phyloP scores from a whole-genome alignment of 2,888 invertebrate species.

The Machimus atricapillus region DNA sequence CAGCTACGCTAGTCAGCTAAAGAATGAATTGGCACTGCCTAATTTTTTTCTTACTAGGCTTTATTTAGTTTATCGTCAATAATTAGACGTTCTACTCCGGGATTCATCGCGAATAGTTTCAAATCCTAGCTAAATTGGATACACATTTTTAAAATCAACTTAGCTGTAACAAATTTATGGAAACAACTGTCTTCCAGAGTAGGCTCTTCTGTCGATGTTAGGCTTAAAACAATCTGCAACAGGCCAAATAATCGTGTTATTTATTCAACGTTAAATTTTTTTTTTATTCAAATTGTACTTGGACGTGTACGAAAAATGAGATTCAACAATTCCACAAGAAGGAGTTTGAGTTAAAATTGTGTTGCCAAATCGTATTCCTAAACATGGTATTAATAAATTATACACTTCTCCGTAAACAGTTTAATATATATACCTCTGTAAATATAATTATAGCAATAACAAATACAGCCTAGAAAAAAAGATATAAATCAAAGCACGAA shows the following conservation, averaged over 20 bases:
- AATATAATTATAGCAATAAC: not conserved
- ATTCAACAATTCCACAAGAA: not conserved
- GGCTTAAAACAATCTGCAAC: not conserved
- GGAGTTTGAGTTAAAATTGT: not conserved
- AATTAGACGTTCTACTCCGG: not conserved
- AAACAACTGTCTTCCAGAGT: not conserved
- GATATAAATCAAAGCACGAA: slow-evolving; percentile 2
- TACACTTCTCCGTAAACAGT: not conserved
- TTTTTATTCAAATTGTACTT: not conserved
- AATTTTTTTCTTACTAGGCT: not conserved
- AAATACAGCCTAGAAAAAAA: not conserved
- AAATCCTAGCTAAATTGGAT: not conserved
- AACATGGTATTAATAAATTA: not conserved
- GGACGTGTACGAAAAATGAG: not conserved
- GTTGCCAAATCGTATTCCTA: not conserved
- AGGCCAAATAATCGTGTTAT: not conserved
- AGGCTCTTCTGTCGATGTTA: not conserved
- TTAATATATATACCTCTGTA: not conserved
- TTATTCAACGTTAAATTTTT: too few relatives aligned
- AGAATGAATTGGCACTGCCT: not conserved
- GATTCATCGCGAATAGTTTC: not conserved
- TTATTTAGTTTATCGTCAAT: not conserved
- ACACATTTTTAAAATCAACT: not conserved
- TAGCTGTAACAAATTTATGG: not conserved
- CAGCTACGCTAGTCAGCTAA: not conserved